phyloP scores from a whole-genome alignment of 1,140 invertebrate genomes.

The Heliconius hewitsoni region DNA sequence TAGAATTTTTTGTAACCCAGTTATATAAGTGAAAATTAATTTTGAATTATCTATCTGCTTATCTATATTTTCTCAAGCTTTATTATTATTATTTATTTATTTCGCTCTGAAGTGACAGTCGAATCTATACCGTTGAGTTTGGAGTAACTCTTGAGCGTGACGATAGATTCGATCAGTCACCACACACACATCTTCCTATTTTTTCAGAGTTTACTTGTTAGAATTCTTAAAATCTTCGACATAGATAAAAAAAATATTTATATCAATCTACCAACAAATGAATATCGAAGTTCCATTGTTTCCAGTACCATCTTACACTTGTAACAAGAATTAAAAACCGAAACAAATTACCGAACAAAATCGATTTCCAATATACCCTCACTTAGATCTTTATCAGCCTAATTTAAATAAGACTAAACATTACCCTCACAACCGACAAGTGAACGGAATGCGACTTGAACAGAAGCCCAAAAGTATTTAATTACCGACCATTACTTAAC shows the following conservation, averaged over 20 bases:
- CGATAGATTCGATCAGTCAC: too few relatives aligned
- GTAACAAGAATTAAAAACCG: not conserved
- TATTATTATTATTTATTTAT: too few relatives aligned
- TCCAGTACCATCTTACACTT: not conserved
- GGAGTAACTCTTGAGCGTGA: too few relatives aligned
- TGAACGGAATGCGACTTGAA: constrained; percentile 32
- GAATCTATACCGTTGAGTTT: too few relatives aligned
- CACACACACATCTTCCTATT: too few relatives aligned
- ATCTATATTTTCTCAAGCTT: too few relatives aligned
- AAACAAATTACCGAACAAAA: not conserved
- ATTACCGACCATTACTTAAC: constrained; percentile 42
- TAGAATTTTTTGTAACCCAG: not conserved
- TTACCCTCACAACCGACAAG: constrained; percentile 23
- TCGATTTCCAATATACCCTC: not conserved
- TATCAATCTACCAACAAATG: too few relatives aligned
- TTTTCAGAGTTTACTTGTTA: too few relatives aligned
- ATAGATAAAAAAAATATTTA: too few relatives aligned
- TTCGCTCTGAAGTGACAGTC: too few relatives aligned
- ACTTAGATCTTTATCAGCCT: constrained; percentile 15
- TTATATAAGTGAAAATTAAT: not conserved
- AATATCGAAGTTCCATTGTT: too few relatives aligned
- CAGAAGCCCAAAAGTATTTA: constrained; percentile 42
- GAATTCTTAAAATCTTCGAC: too few relatives aligned
- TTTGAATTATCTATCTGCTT: not conserved
- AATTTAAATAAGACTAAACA: constrained; percentile 36